Evolutionary conservation across 2,888 invertebrate genomes (phyloP).

Genomic region (Pseudococcus viburni): DNA sequence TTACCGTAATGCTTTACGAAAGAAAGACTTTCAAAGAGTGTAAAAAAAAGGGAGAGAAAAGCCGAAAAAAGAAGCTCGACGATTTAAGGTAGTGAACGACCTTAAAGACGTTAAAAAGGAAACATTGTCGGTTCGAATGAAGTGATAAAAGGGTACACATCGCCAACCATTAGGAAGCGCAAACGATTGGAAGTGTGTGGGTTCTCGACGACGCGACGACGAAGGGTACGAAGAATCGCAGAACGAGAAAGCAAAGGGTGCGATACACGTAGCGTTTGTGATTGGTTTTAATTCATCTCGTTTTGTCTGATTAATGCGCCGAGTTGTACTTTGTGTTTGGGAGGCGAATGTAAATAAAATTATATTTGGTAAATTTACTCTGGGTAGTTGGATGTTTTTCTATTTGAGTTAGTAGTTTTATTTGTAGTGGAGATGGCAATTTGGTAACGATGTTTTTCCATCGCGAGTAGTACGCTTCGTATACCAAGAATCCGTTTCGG

Average conservation of each 20-base stretch:
- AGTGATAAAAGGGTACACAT: slow-evolving; percentile 10
- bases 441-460: slow-evolving; percentile 45
- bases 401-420: slow-evolving; percentile 47
- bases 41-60: too few relatives aligned
- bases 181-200: slow-evolving; percentile 11
- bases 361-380: slow-evolving; percentile 43
- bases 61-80: background rate
- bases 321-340: slow-evolving; percentile 32
- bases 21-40: too few relatives aligned
- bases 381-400: slow-evolving; percentile 39
- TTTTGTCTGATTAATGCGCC: slow-evolving; percentile 36
- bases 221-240: background rate
- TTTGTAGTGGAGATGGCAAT: slow-evolving; percentile 46
- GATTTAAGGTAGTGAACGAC: background rate
- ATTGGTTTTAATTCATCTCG: slow-evolving; percentile 36
- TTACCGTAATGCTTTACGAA: too few relatives aligned
- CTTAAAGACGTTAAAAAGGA: background rate
- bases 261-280: slow-evolving; percentile 22
- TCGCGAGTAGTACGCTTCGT: background rate
- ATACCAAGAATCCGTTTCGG: background rate
- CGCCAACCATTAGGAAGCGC: background rate
- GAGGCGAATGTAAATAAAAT: slow-evolving; percentile 43
- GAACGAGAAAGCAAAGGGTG: background rate
- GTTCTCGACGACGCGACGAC: background rate
- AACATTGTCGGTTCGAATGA: slow-evolving; percentile 25